Evolutionary conservation across 2,888 invertebrate genomes (phyloP).

Genomic region (Seira sanloemensis): DNA sequence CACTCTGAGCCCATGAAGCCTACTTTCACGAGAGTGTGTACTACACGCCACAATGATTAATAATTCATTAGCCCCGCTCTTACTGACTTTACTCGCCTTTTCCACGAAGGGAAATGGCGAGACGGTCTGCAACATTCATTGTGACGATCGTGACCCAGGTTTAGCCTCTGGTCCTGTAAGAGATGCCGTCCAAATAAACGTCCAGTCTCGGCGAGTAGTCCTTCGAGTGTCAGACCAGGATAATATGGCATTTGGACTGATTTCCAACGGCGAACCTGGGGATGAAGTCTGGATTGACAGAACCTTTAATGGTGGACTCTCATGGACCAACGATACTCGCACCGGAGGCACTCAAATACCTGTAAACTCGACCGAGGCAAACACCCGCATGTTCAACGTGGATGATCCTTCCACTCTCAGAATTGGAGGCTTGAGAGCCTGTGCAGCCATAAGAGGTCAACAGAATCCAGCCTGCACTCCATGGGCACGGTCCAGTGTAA

Average conservation of each 20-base stretch:
- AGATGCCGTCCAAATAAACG: constrained; percentile 9
- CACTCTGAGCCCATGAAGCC: too few species aligned
- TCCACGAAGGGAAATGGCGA: constrained; percentile 17
- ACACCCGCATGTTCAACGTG: constrained; percentile 65
- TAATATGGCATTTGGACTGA: constrained; percentile 61
- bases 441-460: constrained; percentile 21
- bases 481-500: constrained; percentile 60
- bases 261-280: constrained; percentile 58
- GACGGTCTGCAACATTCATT: constrained; percentile 55
- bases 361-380: constrained; percentile 7
- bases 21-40: too few species aligned
- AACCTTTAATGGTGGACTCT: constrained; percentile 66
- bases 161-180: constrained; percentile 25
- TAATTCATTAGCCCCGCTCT: background rate
- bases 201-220: constrained; percentile 17
- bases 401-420: constrained; percentile 56
- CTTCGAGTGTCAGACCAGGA: constrained; percentile 56
- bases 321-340: constrained; percentile 49
- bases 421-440: constrained; percentile 66
- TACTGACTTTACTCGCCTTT: constrained; percentile 19
- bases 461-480: constrained; percentile 39
- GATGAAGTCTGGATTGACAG: constrained; percentile 69
- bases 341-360: constrained; percentile 52
- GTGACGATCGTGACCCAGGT: constrained; percentile 53
- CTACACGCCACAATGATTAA: background rate